Conservation (phyloP, 2,888 invertebrate genomes). For the Zygaena filipendulae region DNA sequence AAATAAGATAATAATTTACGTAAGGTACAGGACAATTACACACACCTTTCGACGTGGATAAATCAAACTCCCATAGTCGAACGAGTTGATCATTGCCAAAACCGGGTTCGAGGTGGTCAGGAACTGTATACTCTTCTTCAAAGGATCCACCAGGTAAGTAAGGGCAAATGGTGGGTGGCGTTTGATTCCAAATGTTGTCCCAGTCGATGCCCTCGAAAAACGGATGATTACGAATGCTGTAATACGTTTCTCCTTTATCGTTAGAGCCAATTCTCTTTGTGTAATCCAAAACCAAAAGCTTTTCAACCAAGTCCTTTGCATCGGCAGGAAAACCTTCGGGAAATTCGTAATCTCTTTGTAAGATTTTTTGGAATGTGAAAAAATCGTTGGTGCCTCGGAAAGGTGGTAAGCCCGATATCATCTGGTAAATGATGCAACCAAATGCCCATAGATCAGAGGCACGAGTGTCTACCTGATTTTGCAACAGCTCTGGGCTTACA, state of each 20-base stretch:
- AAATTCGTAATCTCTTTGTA: constrained; percentile 89
- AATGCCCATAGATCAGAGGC: constrained; percentile 97
- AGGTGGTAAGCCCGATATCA: constrained; percentile 93
- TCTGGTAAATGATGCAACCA: constrained; percentile 97
- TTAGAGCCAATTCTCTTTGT: constrained; percentile 82
- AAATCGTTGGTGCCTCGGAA: constrained; percentile 95
- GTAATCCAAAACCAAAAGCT: constrained; percentile 85
- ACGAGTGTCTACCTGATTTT: constrained; percentile 78
- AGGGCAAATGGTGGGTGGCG: constrained; percentile 85
- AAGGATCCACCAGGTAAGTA: constrained; percentile 79
- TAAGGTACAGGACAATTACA: too few species aligned
- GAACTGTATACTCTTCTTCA: constrained; percentile 77
- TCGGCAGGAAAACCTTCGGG: constrained; percentile 89
- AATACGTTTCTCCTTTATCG: constrained; percentile 77
- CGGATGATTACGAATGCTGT: constrained; percentile 84
- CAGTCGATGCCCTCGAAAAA: constrained; percentile 90
- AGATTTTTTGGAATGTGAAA: constrained; percentile 95
- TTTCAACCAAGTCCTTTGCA: constrained; percentile 89
- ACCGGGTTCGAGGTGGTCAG: constrained; percentile 87
- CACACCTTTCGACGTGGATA: constrained; percentile 62
- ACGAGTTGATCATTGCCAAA: constrained; percentile 85
- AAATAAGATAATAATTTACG: too few species aligned
- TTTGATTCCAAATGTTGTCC: constrained; percentile 79
- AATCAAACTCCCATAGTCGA: constrained; percentile 77
- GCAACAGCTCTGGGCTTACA: constrained; percentile 96